These are phyloP conservation scores for Pantala flavescens DNA, from an alignment of 1,140 invertebrate genomes.

Conservation along the genomic window DNA sequence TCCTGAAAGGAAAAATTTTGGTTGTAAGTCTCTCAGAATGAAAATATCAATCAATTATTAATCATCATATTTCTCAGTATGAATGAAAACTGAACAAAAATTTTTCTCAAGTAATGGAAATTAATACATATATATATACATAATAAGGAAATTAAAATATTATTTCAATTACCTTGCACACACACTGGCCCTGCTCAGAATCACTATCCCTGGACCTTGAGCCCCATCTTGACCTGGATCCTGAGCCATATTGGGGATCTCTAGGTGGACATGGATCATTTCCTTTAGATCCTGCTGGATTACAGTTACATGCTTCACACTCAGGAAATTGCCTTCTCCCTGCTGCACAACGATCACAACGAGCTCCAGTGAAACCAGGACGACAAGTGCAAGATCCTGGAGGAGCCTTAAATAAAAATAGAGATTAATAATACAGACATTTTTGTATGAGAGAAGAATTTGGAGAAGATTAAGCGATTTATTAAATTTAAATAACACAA, in stretches of 20 bases:
- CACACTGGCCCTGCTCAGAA: slow-evolving; percentile 49
- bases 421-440: too few relatives aligned
- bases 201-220: slow-evolving; percentile 57
- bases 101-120: too few relatives aligned
- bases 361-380: slow-evolving; percentile 65
- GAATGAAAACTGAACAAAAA: too few relatives aligned
- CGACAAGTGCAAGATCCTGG: slow-evolving; percentile 73
- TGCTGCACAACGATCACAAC: slow-evolving; percentile 73
- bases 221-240: not conserved
- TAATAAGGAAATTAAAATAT: too few relatives aligned
- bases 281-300: slow-evolving; percentile 52
- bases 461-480: too few relatives aligned
- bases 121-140: too few relatives aligned
- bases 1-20: too few relatives aligned
- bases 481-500: too few relatives aligned
- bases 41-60: too few relatives aligned
- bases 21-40: too few relatives aligned
- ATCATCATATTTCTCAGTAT: too few relatives aligned
- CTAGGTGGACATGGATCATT: not conserved
- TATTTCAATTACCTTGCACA: slow-evolving; percentile 58
- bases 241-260: not conserved
- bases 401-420: slow-evolving; percentile 29
- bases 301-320: slow-evolving; percentile 73
- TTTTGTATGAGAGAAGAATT: too few relatives aligned
- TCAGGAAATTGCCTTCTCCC: slow-evolving; percentile 69